Base-by-base conservation (phyloP, 2,797 vertebrate species). In the Iguana delicatissima region DNA sequence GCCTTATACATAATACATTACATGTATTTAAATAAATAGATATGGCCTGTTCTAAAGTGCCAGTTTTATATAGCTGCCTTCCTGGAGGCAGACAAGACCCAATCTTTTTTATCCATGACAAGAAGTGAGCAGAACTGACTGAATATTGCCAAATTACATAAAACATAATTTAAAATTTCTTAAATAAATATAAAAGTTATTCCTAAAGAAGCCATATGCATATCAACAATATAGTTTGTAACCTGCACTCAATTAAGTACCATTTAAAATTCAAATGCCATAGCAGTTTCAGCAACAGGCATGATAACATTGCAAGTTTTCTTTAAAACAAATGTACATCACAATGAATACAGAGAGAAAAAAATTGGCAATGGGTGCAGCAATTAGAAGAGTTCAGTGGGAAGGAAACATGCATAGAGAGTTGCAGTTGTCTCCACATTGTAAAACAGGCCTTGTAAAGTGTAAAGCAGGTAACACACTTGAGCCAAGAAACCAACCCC, bases 111-210 rank as follows among this genome's bases (percentile, higher is more conserved):
- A 97, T 97, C 97, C 96, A 95, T 96, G 97, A 97, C 97, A 97
- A 97, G 97, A 97, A 96, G 95, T 96, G 96, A 98, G 97, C 97
- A 97, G 96, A 97, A 96, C 0, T 57, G 95, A 96, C 96, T 96
- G 96, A 97, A 95, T 97, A 98, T 97, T 96, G 97, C 97, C 97
- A 96, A 97, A 97, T 97, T 96, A 97, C 95, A 87, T 95, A 97
- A 96, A 97, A 97, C 97, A 98, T 97, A 98, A 98, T 97, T 98
- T 98, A 98, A 98, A 95, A 94, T 94, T 95, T 97, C 95, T 98
- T 98, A 98, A 98, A 98, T 98, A 98, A 98, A 98, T 98, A 98
- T 92, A 97, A 97, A 97, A 97, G 97, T 97, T 97, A 97, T 93
- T 97, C 96, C 97, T 97, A 98, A 97, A 97, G 97, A 98, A 98